Conservation (phyloP, 2,888 invertebrate species). For the Idaea dimidiata region DNA sequence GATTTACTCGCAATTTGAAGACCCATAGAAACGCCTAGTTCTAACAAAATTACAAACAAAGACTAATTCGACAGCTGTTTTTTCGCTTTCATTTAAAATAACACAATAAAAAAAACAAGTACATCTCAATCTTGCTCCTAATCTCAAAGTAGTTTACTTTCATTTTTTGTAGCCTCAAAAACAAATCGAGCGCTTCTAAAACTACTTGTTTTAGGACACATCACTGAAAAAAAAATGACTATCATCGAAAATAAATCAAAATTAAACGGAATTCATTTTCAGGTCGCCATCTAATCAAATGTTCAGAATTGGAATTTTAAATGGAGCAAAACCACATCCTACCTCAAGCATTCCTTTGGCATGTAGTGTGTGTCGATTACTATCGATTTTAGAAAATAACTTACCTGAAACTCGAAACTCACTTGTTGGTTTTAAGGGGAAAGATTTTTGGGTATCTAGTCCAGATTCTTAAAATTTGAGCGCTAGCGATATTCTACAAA, state of each 20-base stretch:
- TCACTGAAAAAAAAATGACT: background rate
- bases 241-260: slow-evolving; percentile 21
- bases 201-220: background rate
- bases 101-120: too few species aligned
- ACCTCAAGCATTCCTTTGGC: slow-evolving; percentile 38
- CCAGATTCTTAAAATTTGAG: too few species aligned
- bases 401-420: slow-evolving; percentile 2
- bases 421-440: too few species aligned
- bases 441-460: too few species aligned
- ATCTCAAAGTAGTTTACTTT: too few species aligned
- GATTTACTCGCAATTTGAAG: too few species aligned
- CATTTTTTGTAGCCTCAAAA: background rate
- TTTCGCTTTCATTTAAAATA: too few species aligned
- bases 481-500: too few species aligned
- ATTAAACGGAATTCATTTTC: slow-evolving; percentile 28
- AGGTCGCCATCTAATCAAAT: slow-evolving; percentile 40
- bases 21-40: too few species aligned
- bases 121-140: too few species aligned
- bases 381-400: slow-evolving; percentile 12
- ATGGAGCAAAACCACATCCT: slow-evolving; percentile 46
- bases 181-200: background rate
- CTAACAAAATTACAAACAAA: too few species aligned
- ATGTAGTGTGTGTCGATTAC: slow-evolving; percentile 30
- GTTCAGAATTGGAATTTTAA: slow-evolving; percentile 58
- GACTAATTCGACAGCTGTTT: too few species aligned